Conservation (phyloP, 1,140 invertebrate genomes). For the Drosophila tristis region DNA sequence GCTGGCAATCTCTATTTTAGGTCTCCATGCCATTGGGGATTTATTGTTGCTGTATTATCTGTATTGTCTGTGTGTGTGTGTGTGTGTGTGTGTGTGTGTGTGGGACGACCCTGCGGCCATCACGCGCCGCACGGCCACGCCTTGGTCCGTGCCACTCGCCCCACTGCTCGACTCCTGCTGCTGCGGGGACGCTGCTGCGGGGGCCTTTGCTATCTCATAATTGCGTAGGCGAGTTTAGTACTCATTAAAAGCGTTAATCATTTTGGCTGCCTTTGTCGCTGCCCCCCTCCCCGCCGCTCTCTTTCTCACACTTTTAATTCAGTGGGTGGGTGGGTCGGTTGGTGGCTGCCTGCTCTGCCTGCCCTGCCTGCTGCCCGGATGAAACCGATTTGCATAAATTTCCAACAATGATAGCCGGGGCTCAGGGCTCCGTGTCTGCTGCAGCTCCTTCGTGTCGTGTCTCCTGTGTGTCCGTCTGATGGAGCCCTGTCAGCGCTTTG, state of each 20-base stretch:
- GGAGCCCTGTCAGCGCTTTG: slow-evolving; percentile 53
- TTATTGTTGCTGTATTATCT: slow-evolving; percentile 25
- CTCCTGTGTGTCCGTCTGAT: slow-evolving; percentile 32
- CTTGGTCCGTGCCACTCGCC: slow-evolving; percentile 2
- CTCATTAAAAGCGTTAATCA: slow-evolving; percentile 80
- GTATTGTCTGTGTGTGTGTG: slow-evolving; percentile 10
- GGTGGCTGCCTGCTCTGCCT: neutral
- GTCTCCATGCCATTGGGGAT: slow-evolving; percentile 10
- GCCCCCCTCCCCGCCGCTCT: neutral
- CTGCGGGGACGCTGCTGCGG: neutral
- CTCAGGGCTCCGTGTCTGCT: neutral
- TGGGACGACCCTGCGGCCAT: slow-evolving; percentile 36
- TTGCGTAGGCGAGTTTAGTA: slow-evolving; percentile 69
- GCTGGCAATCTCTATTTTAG: neutral
- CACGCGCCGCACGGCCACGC: slow-evolving; percentile 45
- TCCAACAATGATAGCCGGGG: slow-evolving; percentile 62
- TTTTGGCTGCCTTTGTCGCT: slow-evolving; percentile 42
- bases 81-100: neutral
- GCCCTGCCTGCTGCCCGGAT: neutral
- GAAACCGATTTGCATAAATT: slow-evolving; percentile 79
- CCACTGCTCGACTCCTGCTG: neutral
- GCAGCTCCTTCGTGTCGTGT: neutral
- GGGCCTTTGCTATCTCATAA: slow-evolving; percentile 62
- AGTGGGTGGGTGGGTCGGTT: slow-evolving; percentile 19
- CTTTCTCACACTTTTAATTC: slow-evolving; percentile 61